Base-by-base conservation (phyloP, 2,888 invertebrate species). In the Leptopilina syphax region DNA sequence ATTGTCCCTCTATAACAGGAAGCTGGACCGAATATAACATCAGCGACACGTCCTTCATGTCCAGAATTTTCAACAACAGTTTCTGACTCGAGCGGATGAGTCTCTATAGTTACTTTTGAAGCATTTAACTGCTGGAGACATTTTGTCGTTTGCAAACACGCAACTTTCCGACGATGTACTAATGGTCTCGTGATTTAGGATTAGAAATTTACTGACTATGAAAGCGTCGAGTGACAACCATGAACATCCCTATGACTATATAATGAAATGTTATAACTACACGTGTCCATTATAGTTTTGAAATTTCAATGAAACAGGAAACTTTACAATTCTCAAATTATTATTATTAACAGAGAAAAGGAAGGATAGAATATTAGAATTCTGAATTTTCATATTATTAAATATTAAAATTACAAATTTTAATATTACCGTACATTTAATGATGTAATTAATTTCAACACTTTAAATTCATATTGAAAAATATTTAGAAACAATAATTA, bases 111-210 rank as follows among this genome's bases (percentile, higher is more conserved):
- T 73, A 70, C 57, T 73, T 79, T 79, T 77, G 80, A 83, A 83
- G 82, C 79, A 73, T 78, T 80, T 79, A 80, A 81, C 84, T 84
- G 84, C 63, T 83, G 80, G 80, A 78, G 84, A 84, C 84, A 63
- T 83, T 84, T 82, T 82, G 84, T 83, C 83, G 81, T 84, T 81
- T 80, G 83, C 84, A 84, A 84, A 79, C 83, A 82, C 78, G 79
- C 79, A 84, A 84, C 83, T 83, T 82, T 81, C 76, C 60, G 80
- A 81, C 82, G 57, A 81, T 79, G 70, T 79, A 80, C 78, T 83
- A 82, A 82, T 80, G 81, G 80, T 80, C 81, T 77, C 80, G 81
- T 84, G 80, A 84, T 83, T 84, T 77, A 78, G 80, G 83, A 84
- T 84, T 83, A 83, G 82, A 78, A 81, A 81, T 83, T 80, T 80